Evolutionary conservation across 1,140 invertebrate species (phyloP).

Genomic region (Brachionus calyciflorus): DNA sequence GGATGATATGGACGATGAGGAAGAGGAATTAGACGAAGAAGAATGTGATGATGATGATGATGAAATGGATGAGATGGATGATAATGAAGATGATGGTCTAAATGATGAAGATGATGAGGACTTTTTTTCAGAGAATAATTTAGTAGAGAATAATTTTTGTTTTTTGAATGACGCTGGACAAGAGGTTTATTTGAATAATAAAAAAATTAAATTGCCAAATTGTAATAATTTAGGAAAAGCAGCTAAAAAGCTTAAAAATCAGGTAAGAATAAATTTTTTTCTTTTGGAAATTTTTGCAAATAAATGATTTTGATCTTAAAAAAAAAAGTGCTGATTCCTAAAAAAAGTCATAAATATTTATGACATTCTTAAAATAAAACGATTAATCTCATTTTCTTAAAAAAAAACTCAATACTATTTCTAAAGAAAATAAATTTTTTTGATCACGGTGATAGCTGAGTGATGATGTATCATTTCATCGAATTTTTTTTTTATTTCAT

Average conservation of each 20-base stretch:
- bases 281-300: background rate
- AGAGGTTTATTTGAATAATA: conserved; percentile 21
- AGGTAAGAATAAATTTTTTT: background rate
- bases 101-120: background rate
- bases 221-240: background rate
- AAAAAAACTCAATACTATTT: no score
- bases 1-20: conserved; percentile 10
- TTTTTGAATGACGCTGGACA: background rate
- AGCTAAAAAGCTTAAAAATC: conserved; percentile 18
- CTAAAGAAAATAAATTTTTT: no score
- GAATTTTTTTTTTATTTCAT: no score
- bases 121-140: background rate
- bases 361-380: no score
- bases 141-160: conserved; percentile 15
- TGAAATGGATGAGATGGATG: background rate
- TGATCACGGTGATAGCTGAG: no score
- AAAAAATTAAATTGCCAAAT: conserved; percentile 8
- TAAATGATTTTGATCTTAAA: no score
- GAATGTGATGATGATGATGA: conserved; percentile 1
- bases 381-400: no score
- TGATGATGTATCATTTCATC: no score
- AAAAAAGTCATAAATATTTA: no score
- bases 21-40: background rate
- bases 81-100: background rate
- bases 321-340: no score